Conservation (phyloP, 2,888 invertebrate species). For the Ormia ochracea region DNA sequence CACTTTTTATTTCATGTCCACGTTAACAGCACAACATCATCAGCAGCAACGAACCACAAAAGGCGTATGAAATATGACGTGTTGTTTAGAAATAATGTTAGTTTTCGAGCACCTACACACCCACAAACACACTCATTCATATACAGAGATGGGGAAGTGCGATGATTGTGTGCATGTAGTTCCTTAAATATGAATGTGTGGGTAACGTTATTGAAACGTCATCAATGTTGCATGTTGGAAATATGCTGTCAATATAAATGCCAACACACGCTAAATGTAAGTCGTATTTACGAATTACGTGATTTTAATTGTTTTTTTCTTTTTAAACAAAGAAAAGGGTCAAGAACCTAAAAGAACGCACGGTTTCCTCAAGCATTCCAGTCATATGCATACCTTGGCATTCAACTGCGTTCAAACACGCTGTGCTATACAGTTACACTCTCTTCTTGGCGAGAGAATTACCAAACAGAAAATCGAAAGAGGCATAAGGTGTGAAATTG, state of each 20-base stretch:
- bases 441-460: too few relatives aligned
- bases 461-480: too few relatives aligned
- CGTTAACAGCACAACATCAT: neutral
- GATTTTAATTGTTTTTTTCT: neutral
- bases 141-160: neutral
- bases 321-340: neutral
- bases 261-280: conserved; percentile 37
- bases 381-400: too few relatives aligned
- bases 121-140: too few relatives aligned
- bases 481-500: too few relatives aligned
- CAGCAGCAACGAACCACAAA: conserved; percentile 13
- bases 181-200: neutral
- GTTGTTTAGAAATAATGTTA: conserved; percentile 31
- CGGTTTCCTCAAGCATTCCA: neutral
- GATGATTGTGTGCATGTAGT: neutral
- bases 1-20: conserved; percentile 33
- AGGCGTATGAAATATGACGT: conserved; percentile 60
- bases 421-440: too few relatives aligned
- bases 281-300: conserved; percentile 2
- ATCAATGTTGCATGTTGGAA: conserved; percentile 61
- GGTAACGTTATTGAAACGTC: conserved; percentile 46
- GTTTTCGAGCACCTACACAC: neutral
- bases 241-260: conserved; percentile 23
- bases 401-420: too few relatives aligned
- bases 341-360: conserved; percentile 20